Base-by-base conservation (phyloP, 2,888 invertebrate genomes). In the Dione juno region DNA sequence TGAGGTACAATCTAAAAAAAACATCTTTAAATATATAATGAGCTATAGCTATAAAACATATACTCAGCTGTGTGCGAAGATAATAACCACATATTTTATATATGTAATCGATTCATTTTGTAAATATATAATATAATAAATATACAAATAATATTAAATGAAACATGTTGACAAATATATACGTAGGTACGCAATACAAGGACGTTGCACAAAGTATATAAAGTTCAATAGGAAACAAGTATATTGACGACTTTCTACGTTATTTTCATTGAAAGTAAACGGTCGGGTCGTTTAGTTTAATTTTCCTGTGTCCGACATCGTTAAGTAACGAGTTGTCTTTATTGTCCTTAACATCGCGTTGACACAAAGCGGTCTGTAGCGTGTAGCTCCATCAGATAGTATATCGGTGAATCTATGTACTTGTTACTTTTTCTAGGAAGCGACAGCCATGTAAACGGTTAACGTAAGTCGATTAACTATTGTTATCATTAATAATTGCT, bases 311-410 rank as follows among this genome's bases (percentile, higher is more conserved):
- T 59, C 68, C 68, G 68, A 45, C 43, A 45, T 61, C 52, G 63
- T 68, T 68, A 45, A 63, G 61, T 63, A 68, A 68, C 68, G 68
- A 68, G 68, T 68, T 68, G 52, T 67, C 63, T 64, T 64, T 64
- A 64, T 64, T 37, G 63, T 68, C 28, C 53, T 52, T 50, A 50
- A 53, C 53, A 61, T 63, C 53, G 53, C 53, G 59, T 59, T 63
- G 45, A 68, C 68, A 68, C 68, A 53, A 63, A 68, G 63, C 61
- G 68, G 35, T 45, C 43, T 19, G 68, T 43, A 45, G 67, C 63
- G 43, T 41, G 68, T 8, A 45, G 28, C 61, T 61, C 16, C 48
- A 67, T 67, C 67, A 67, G 67, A 67, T 67, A 67, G 58, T 11
- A 19, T 67, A 67, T 67, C 67, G 21, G 37, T 21, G 48, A 37